phyloP scores from a whole-genome alignment of 2,113 vertebrate species.

The Eudorcas thomsonii region DNA sequence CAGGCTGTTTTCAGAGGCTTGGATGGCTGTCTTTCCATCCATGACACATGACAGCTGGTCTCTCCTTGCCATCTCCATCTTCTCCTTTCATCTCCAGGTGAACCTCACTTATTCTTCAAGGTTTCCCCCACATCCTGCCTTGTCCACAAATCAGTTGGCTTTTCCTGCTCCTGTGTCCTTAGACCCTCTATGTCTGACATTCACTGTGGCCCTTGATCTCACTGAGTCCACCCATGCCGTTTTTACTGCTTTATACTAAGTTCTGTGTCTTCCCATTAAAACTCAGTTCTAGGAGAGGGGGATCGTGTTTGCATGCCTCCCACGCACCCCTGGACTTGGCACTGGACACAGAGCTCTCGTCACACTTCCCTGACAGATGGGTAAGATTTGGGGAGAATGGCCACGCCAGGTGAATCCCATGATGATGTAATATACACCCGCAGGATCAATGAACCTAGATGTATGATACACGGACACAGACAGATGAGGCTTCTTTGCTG shows the following conservation, averaged over 20 bases:
- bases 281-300: too few species aligned
- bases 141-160: neutral
- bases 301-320: neutral
- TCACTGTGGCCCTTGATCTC: neutral
- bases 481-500: neutral
- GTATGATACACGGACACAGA: neutral
- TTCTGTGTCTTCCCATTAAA: neutral
- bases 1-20: neutral
- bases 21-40: neutral
- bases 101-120: neutral
- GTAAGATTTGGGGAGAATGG: neutral
- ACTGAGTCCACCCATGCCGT: too few species aligned
- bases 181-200: neutral
- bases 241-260: neutral
- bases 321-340: neutral
- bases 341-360: neutral
- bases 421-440: rapidly evolving
- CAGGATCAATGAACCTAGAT: neutral
- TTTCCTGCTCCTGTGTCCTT: neutral
- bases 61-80: neutral
- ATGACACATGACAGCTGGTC: neutral
- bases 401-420: neutral
- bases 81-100: neutral
- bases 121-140: neutral
- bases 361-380: neutral